Percentiles rank a stretch among this genome's conserved stretches.
These are phyloP conservation scores for Forpus xanthops DNA, from an alignment of 2,797 vertebrate species.

Conservation along the genomic window DNA sequence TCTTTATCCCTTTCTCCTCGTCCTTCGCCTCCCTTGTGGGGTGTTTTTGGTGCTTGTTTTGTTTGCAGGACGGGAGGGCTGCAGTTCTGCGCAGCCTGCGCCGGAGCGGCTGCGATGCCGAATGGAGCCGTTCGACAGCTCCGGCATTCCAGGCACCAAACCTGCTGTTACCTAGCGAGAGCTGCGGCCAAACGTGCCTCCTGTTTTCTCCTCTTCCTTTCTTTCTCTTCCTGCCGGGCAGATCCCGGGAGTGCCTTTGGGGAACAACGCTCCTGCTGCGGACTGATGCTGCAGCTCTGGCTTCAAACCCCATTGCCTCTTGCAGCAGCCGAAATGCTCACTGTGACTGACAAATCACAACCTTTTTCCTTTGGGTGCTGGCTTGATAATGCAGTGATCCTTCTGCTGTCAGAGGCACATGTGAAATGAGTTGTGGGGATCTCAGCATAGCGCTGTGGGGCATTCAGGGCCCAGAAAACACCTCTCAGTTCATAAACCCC, in stretches of 20 bases:
- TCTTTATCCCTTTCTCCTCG: background rate
- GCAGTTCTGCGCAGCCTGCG: constrained; percentile 32
- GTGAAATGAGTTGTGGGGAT: constrained; percentile 48
- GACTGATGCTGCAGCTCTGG: constrained; percentile 26
- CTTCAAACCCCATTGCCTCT: constrained; percentile 84
- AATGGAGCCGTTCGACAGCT: constrained; percentile 65
- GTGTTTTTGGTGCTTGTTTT: background rate
- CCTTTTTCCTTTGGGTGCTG: background rate
- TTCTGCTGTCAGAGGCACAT: background rate
- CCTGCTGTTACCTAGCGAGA: constrained; percentile 88
- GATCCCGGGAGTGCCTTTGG: constrained; percentile 71
- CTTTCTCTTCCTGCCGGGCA: constrained; percentile 27
- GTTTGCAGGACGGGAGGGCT: constrained; percentile 58
- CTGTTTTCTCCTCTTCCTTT: background rate
- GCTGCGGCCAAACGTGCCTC: constrained; percentile 69
- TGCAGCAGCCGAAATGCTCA: background rate
- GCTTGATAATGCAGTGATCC: background rate
- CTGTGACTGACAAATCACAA: background rate
- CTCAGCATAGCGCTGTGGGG: constrained; percentile 17
- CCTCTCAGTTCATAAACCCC: background rate
- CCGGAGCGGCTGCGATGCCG: constrained; percentile 14
- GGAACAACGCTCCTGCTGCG: constrained; percentile 70
- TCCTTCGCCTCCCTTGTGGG: background rate
- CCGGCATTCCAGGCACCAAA: constrained; percentile 87
- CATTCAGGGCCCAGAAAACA: constrained; percentile 1